These are phyloP conservation scores for Rutilus rutilus DNA, from an alignment of 2,113 vertebrate genomes.

Conservation along the genomic window DNA sequence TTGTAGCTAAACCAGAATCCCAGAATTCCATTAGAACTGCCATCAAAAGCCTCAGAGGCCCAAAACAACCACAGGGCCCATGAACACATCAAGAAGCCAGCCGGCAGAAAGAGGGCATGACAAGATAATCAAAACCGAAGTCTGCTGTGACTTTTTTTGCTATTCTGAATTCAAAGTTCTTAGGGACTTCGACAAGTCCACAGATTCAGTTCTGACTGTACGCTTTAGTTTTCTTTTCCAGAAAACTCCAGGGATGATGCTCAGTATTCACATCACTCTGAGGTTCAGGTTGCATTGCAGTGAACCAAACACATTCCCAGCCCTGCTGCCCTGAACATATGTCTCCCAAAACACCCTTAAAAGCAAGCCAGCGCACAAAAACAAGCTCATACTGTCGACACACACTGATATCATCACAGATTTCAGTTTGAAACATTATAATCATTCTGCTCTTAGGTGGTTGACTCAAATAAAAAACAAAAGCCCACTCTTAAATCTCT, in stretches of 20 bases:
- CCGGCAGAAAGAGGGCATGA: neutral
- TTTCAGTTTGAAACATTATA: neutral
- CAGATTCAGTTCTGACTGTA: neutral
- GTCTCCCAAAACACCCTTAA: conserved; percentile 21
- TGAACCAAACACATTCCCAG: conserved; percentile 8
- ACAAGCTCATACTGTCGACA: conserved; percentile 1
- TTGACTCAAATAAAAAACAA: no score
- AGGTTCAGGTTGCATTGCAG: conserved; percentile 18
- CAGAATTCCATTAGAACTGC: conserved; percentile 23
- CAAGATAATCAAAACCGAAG: conserved; percentile 30
- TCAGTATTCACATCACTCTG: conserved; percentile 8
- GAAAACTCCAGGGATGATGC: conserved; percentile 26
- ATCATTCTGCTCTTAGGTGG: neutral
- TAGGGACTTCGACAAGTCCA: neutral
- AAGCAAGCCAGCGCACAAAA: neutral
- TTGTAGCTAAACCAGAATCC: neutral
- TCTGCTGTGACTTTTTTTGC: neutral
- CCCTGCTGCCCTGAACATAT: conserved; percentile 18
- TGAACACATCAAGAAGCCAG: conserved; percentile 22
- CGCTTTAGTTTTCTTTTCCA: conserved; percentile 1
- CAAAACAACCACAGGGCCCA: conserved; percentile 6
- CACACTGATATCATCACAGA: neutral
- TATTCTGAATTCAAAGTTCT: conserved; percentile 4
- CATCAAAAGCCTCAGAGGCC: conserved; percentile 24
- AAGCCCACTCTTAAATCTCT: neutral